These are phyloP conservation scores for Rhinichthys osculus DNA, from an alignment of 2,797 vertebrate genomes.

Conservation along the genomic window DNA sequence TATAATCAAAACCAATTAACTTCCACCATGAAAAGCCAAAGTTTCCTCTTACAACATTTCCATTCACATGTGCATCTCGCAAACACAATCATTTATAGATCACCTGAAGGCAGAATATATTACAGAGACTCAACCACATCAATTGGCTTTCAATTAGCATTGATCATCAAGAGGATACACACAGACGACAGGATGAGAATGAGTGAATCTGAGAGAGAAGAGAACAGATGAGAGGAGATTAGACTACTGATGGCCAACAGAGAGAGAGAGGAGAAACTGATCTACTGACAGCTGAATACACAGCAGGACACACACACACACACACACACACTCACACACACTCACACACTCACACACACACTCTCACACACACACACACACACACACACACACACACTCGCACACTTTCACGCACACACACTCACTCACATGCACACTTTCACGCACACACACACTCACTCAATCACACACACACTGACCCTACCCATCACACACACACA, in stretches of 20 bases:
- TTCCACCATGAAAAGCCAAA: background rate
- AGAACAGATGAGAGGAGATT: slow-evolving; percentile 28
- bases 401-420: no score
- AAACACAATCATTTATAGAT: background rate
- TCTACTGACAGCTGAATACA: slow-evolving; percentile 28
- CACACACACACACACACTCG: background rate
- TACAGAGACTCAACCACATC: background rate
- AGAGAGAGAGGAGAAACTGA: background rate
- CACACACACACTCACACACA: background rate
- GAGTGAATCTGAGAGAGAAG: background rate
- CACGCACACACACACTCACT: no score
- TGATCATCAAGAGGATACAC: background rate
- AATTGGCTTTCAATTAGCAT: slow-evolving; percentile 20
- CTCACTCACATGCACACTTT: no score
- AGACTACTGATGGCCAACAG: slow-evolving; percentile 21
- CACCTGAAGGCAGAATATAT: background rate
- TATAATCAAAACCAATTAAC: background rate
- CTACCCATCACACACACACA: background rate
- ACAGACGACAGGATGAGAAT: slow-evolving; percentile 17
- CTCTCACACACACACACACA: background rate
- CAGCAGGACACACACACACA: background rate
- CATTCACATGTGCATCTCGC: background rate
- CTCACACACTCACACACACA: no score
- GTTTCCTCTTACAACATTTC: background rate
- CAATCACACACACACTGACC: no score